Conservation (phyloP, 2,888 invertebrate genomes). For the Watsonalla binaria region DNA sequence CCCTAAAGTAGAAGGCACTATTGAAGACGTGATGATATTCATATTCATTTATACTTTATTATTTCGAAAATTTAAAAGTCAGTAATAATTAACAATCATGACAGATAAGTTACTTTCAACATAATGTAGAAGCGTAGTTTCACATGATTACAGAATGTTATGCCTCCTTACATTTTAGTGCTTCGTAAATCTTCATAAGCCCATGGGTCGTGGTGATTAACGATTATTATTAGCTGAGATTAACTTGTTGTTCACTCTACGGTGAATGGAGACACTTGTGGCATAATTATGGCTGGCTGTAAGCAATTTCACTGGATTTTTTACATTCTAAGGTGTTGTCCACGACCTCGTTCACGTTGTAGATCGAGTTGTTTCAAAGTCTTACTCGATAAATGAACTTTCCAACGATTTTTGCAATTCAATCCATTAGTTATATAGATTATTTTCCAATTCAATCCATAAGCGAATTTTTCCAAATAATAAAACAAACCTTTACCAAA, state of each 20-base stretch:
- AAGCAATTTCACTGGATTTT: not conserved
- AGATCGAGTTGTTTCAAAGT: not conserved
- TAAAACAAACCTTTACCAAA: too few relatives aligned
- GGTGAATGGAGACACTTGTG: not conserved
- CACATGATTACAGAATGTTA: not conserved
- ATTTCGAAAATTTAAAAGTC: too few relatives aligned
- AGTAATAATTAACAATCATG: too few relatives aligned
- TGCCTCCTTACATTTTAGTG: conserved; percentile 7
- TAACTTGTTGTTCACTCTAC: conserved; percentile 12
- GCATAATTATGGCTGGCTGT: not conserved
- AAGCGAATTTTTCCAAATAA: too few relatives aligned
- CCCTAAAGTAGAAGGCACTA: too few relatives aligned
- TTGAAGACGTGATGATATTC: too few relatives aligned
- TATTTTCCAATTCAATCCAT: too few relatives aligned
- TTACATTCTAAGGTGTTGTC: not conserved
- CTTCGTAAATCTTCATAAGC: conserved; percentile 20
- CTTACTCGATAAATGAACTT: not conserved
- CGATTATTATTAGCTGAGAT: conserved; percentile 14
- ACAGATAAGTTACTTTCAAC: too few relatives aligned
- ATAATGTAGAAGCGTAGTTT: not conserved
- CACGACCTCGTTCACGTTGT: not conserved
- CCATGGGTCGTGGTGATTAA: conserved; percentile 18
- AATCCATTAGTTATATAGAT: too few relatives aligned
- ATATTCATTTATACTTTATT: too few relatives aligned
- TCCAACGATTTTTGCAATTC: too few relatives aligned